These are phyloP conservation scores for Venturia canescens DNA, from an alignment of 1,140 invertebrate genomes.

Conservation along the genomic window DNA sequence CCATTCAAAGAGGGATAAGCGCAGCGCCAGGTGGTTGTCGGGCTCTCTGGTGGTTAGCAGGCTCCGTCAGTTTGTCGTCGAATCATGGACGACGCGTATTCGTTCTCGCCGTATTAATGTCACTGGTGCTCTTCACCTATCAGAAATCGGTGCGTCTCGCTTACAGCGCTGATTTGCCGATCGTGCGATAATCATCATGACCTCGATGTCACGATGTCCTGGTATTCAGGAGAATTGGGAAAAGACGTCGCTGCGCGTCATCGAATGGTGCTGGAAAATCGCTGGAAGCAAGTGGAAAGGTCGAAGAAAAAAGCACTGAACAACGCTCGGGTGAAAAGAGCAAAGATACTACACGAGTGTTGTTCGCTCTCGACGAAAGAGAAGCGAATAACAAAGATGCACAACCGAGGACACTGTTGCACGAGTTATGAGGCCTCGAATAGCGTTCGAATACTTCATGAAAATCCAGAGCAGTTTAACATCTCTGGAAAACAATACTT, in stretches of 20 bases:
- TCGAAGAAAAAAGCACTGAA: conserved; percentile 28
- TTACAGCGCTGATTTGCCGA: conserved; percentile 59
- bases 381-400: not conserved
- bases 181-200: conserved; percentile 69
- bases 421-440: not conserved
- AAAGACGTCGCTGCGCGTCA: not conserved
- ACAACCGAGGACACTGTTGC: no score
- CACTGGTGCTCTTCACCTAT: conserved; percentile 67
- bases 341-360: not conserved
- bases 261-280: conserved; percentile 17
- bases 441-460: no score
- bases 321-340: conserved; percentile 48
- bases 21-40: conserved; percentile 73
- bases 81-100: conserved; percentile 70
- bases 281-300: conserved; percentile 9
- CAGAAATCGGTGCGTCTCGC: conserved; percentile 68
- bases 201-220: conserved; percentile 40
- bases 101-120: conserved; percentile 67
- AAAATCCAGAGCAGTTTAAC: not conserved
- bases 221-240: not conserved
- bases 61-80: conserved; percentile 71
- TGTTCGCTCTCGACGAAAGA: not conserved
- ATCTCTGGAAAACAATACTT: not conserved
- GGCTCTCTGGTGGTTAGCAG: conserved; percentile 74
- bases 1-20: conserved; percentile 74